A percentile compares a stretch with the other conserved stretches of the same genome.
phyloP scores from a whole-genome alignment of 2,113 vertebrate species.

The Ophiodon elongatus region DNA sequence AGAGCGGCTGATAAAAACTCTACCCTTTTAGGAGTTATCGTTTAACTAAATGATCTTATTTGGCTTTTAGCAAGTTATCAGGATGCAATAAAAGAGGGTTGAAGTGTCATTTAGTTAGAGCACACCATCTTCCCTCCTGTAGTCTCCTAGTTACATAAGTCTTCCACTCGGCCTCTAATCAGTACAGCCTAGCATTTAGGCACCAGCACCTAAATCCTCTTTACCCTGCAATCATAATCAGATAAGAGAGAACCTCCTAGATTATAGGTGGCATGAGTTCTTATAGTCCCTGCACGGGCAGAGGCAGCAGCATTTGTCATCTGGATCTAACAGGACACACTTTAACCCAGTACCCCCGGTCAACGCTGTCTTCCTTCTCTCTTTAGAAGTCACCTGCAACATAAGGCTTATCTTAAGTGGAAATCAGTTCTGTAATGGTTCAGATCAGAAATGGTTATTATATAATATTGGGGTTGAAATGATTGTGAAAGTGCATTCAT shows the following conservation, averaged over 20 bases:
- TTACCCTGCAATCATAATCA: slow-evolving; percentile 83
- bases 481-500: not conserved
- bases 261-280: slow-evolving; percentile 76
- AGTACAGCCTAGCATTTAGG: slow-evolving; percentile 78
- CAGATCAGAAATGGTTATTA: not conserved
- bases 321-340: slow-evolving; percentile 46
- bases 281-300: slow-evolving; percentile 42
- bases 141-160: slow-evolving; percentile 75
- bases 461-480: not conserved
- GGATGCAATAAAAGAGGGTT: slow-evolving; percentile 24
- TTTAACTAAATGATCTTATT: slow-evolving; percentile 27
- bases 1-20: slow-evolving; percentile 3
- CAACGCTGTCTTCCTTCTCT: slow-evolving; percentile 1
- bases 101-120: slow-evolving; percentile 55
- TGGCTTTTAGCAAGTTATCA: slow-evolving; percentile 39
- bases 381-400: not conserved
- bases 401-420: not conserved
- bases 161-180: slow-evolving; percentile 73
- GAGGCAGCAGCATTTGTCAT: slow-evolving; percentile 54
- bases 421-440: not conserved
- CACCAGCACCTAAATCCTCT: slow-evolving; percentile 83
- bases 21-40: slow-evolving; percentile 11
- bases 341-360: slow-evolving; percentile 3
- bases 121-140: slow-evolving; percentile 54
- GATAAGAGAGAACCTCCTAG: slow-evolving; percentile 78